phyloP scores from a whole-genome alignment of 2,888 invertebrate genomes.

The Eristalis intricaria region DNA sequence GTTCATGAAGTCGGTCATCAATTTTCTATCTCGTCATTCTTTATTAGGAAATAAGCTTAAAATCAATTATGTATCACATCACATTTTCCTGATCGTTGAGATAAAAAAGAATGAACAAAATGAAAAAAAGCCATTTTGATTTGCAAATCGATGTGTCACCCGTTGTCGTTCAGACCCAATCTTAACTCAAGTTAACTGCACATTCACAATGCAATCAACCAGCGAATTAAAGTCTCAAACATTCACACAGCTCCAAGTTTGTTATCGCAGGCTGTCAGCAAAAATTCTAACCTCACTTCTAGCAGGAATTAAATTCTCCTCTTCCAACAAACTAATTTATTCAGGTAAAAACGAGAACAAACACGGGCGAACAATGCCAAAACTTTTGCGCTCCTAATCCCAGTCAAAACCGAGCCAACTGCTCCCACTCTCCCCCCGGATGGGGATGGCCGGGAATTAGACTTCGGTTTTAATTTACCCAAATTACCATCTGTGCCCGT shows the following conservation, averaged over 20 bases:
- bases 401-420: conserved; percentile 21
- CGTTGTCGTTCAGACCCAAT: neutral
- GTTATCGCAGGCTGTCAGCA: neutral
- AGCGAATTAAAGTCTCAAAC: neutral
- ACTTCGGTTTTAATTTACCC: conserved; percentile 41
- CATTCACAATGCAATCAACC: neutral
- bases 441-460: neutral
- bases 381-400: conserved; percentile 20
- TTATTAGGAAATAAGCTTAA: no score
- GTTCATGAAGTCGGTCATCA: no score
- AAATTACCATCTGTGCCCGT: conserved; percentile 64
- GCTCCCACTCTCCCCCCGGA: neutral
- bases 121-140: no score
- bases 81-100: neutral
- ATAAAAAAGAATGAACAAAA: no score
- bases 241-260: neutral
- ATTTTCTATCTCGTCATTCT: no score
- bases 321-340: conserved; percentile 41
- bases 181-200: neutral
- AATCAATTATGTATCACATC: neutral
- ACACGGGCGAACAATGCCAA: conserved; percentile 49
- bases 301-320: conserved; percentile 11
- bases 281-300: neutral
- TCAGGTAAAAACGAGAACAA: conserved; percentile 52
- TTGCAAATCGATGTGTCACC: neutral